phyloP scores from a whole-genome alignment of 2,113 vertebrate species.

The Daphoenositta chrysoptera region DNA sequence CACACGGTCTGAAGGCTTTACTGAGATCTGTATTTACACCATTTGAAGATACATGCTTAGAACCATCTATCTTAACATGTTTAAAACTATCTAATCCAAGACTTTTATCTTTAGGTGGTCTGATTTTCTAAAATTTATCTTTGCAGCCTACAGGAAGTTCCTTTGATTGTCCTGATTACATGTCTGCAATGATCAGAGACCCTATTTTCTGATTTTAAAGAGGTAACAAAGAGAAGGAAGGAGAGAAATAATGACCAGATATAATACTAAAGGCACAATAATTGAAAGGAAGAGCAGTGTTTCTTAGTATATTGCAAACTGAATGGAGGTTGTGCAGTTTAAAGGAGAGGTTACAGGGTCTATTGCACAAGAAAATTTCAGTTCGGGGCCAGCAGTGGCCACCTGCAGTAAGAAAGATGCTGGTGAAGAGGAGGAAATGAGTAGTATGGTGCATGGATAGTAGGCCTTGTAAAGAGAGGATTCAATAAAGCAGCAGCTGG shows the following conservation, averaged over 20 bases:
- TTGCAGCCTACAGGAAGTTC: neutral
- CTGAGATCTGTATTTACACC: neutral
- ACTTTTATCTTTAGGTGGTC: neutral
- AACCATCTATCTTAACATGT: neutral
- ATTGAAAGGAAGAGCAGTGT: neutral
- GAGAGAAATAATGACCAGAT: neutral
- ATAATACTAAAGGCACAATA: neutral
- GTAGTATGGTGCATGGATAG: conserved; percentile 1
- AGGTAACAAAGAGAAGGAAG: neutral
- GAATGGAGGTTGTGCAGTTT: neutral
- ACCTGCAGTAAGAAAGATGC: neutral
- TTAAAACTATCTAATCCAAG: neutral
- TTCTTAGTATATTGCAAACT: neutral
- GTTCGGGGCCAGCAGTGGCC: neutral
- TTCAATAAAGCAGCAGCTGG: neutral
- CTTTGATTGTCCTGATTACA: neutral
- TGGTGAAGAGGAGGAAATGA: neutral
- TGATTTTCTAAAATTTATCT: neutral
- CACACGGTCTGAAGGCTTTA: neutral
- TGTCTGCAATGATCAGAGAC: neutral
- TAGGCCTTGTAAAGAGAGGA: neutral
- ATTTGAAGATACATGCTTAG: neutral
- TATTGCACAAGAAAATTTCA: conserved; percentile 28
- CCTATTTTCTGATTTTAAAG: neutral
- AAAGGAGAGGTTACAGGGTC: conserved; percentile 27